Percentiles rank a stretch among this genome's conserved stretches.
Conservation (phyloP, 2,888 invertebrate genomes). For the Brachyptera putata region DNA sequence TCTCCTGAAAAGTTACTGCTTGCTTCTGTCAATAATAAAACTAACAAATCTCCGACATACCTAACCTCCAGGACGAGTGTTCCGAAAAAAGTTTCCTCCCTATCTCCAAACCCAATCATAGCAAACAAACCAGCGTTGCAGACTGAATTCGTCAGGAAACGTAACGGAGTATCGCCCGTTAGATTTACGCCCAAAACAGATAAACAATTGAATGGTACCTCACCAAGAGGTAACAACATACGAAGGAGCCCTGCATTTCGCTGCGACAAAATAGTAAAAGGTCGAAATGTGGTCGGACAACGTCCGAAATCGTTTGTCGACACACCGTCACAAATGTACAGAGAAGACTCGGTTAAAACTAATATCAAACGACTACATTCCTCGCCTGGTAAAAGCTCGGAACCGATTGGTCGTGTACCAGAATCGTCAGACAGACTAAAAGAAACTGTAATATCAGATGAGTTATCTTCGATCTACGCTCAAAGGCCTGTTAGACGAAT, state of each 20-base stretch:
- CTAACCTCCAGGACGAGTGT: neutral
- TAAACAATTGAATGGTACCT: neutral
- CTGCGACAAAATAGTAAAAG: conserved; percentile 39
- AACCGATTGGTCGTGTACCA: neutral
- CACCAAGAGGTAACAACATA: conserved; percentile 22
- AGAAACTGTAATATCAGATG: no score
- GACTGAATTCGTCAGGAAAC: neutral
- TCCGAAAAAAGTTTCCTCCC: no score
- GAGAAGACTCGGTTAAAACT: neutral
- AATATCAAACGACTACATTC: conserved; percentile 14
- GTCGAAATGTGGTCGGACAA: conserved; percentile 18
- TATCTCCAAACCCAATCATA: neutral
- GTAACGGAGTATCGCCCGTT: neutral
- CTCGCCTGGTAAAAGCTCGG: neutral
- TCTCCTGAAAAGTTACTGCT: conserved; percentile 3
- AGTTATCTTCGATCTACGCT: no score
- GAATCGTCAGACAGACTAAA: neutral
- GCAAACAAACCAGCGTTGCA: neutral
- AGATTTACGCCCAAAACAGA: neutral
- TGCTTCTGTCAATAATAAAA: neutral
- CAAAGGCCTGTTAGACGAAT: no score
- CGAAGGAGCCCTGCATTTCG: conserved; percentile 53
- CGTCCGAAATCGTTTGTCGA: neutral
- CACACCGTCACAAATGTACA: neutral
- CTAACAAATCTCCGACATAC: neutral